Base-by-base conservation (phyloP, 2,113 vertebrate species). In the Chinchilla lanigera region DNA sequence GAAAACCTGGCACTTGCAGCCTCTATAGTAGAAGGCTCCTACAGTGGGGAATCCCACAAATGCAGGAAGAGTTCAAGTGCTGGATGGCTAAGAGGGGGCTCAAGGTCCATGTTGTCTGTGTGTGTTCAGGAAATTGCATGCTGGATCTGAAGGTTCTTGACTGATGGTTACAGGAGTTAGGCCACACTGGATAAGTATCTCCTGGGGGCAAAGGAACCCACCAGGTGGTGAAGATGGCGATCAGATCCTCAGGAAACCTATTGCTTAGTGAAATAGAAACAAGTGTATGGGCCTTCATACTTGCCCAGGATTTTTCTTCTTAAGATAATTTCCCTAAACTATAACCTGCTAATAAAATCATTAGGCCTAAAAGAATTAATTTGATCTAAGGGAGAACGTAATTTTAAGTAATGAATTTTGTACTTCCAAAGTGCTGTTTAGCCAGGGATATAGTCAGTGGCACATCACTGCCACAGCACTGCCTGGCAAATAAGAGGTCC, bases 301-400 rank as follows among this genome's bases (percentile, higher is more conserved):
- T 73, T 88, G 38, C 12, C 71, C 47, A 92, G 61, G 35, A 16
- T 56, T 95, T 94, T 96, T 86, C 44, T 80, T 89, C 58, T 87
- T 86, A 52, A 91, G 13, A 75, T n/a, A 47, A 95, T 94, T 89
- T 89, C n/a, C 30, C 12, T 89, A 81, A 96, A 77, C 44, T 77
- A 50, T 67, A 82, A n/a, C 20, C 56, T 82, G 19, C 58, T 89
- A 86, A 91, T 92, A 89, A 92, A 94, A 86, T 67, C 38, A 73
- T 16, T 92, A 58, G 8, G 9, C 58, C 52, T 90, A 77, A 95
- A 81, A 75, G 73, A 97, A 81, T 94, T 92, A 5, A 41, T 94
- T 85, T 61, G 56, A 87, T 54, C 28, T 14, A 22, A 81, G 71
- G 85, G 63, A 83, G 52, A 96, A 96, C 90, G 30, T 41, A 69